Evolutionary conservation across 1,140 invertebrate genomes (phyloP).

Genomic region (Zaprionus camerounensis): DNA sequence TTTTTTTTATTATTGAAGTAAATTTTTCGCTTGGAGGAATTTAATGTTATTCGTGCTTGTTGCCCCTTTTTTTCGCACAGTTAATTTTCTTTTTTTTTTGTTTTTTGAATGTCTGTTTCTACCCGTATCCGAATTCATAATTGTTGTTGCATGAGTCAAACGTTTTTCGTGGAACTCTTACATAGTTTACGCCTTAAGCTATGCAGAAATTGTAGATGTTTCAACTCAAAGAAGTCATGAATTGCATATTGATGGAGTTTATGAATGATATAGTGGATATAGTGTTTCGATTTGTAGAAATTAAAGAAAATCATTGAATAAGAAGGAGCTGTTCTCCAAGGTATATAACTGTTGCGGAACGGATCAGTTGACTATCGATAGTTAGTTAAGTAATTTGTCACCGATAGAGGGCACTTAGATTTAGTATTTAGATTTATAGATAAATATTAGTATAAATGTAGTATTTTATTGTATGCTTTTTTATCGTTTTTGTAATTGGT

Average conservation of each 20-base stretch:
- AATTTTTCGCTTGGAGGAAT: constrained; percentile 81
- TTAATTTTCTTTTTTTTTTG: constrained; percentile 57
- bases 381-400: no score
- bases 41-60: constrained; percentile 71
- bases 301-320: no score
- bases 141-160: constrained; percentile 49
- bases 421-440: no score
- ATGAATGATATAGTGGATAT: no score
- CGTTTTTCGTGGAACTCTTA: constrained; percentile 15
- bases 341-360: no score
- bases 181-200: neutral
- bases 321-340: no score
- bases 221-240: neutral
- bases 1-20: constrained; percentile 72
- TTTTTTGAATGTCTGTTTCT: constrained; percentile 15
- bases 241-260: neutral
- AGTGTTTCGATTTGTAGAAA: no score
- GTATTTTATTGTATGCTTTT: no score
- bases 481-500: no score
- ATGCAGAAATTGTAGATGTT: constrained; percentile 4
- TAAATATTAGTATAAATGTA: no score
- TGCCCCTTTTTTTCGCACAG: constrained; percentile 75
- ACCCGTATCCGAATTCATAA: constrained; percentile 33
- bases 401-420: no score
- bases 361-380: no score